Evolutionary conservation across 2,888 invertebrate species (phyloP), one percentile per base, ranked within the genome.

Genomic region (Volucella inflata): DNA sequence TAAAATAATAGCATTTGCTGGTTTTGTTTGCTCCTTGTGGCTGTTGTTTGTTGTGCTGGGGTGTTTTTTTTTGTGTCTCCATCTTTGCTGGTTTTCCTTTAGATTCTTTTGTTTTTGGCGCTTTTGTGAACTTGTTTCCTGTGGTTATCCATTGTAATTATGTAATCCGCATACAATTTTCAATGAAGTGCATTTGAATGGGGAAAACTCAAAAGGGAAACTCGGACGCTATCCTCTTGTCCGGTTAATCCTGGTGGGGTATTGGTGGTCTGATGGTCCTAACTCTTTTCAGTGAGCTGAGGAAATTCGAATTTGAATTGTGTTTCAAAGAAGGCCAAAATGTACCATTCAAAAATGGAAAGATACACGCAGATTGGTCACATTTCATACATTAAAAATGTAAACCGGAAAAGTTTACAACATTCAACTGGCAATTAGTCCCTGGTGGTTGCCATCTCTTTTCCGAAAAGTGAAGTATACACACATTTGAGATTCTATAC

Each of bases 1-100:
- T 87, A 76, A 75, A 72, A 76, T 84, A 76, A 84, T 74, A 68
- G 79, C 68, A 44, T 76, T 79, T 67, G 60, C 38, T 16, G 42
- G 44, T 78, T 74, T 46, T 67, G 14, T 59, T 21, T 75, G 30
- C 57, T 70, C 9, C 12, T 12, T 53, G 10, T 55, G 38, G n/a
- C 10, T 46, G 8, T 53, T 6, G 30, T 50, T 2, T 14, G 14
- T 51, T 42, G 3, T n/a, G 40, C 55, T 55, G 38, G 44, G 10
- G 1, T 53, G 10, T 16, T 42, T 46, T 46, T 12, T 12, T n/a
- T 46, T 53, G 38, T 40, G 8, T 53, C 17, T 21, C 6, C 6
- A 30, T 12, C 40, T 3, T 53, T 30, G 6, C 42, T 4, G 12
- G 14, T 44, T 30, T 30, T 36, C 2, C 11, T 50, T 62, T 55